These are phyloP conservation scores for Ophion slaviceki DNA, from an alignment of 2,888 invertebrate species.

Conservation along the genomic window DNA sequence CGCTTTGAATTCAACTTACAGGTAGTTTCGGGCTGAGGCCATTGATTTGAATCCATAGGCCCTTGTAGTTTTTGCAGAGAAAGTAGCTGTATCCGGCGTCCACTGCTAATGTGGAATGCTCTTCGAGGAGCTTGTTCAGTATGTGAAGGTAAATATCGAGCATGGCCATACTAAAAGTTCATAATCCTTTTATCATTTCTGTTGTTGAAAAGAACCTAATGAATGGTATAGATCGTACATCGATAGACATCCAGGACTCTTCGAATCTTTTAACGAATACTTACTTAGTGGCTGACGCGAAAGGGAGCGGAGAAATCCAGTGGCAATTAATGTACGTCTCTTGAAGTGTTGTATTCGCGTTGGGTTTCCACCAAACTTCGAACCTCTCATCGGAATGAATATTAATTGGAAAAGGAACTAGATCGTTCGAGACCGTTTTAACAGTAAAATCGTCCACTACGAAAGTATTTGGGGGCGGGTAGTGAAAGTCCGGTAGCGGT, in stretches of 20 bases:
- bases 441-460: background rate
- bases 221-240: too few species aligned
- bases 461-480: background rate
- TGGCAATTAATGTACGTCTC: constrained; percentile 9
- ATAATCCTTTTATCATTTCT: background rate
- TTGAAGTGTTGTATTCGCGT: background rate
- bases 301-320: constrained; percentile 8
- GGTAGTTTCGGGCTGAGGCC: constrained; percentile 1
- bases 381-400: background rate
- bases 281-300: constrained; percentile 1
- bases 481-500: constrained; percentile 2
- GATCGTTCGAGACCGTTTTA: background rate
- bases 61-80: background rate
- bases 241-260: too few species aligned
- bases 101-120: background rate
- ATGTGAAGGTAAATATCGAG: background rate
- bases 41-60: background rate
- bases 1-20: too few species aligned
- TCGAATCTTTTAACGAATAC: too few species aligned
- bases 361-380: constrained; percentile 22
- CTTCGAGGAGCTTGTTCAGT: background rate
- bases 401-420: constrained; percentile 6
- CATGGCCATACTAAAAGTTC: constrained; percentile 4
- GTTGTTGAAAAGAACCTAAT: too few species aligned
- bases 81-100: background rate